Evolutionary conservation across 2,888 invertebrate genomes (phyloP).

Genomic region (Spicauda simplicius): DNA sequence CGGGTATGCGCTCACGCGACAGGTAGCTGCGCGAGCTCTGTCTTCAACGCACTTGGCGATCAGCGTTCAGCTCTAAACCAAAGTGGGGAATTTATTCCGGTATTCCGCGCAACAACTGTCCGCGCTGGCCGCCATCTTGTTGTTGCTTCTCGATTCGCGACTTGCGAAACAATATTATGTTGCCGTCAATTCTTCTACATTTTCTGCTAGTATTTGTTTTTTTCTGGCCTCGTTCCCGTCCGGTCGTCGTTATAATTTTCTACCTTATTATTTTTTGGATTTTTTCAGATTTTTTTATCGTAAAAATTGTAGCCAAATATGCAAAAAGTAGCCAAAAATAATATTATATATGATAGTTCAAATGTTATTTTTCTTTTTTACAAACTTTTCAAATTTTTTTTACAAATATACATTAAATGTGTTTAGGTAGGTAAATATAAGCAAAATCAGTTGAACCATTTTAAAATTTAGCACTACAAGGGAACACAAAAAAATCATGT

Average conservation of each 20-base stretch:
- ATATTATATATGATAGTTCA: too few species aligned
- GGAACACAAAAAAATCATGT: too few species aligned
- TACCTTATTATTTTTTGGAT: not conserved
- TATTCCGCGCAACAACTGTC: conserved; percentile 55
- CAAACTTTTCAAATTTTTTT: too few species aligned
- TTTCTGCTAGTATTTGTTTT: not conserved
- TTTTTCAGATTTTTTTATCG: not conserved
- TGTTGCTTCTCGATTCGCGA: conserved; percentile 23
- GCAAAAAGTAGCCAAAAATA: too few species aligned
- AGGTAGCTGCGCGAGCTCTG: conserved; percentile 48
- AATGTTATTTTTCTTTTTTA: too few species aligned
- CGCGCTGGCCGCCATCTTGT: conserved; percentile 62
- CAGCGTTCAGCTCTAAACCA: conserved; percentile 51
- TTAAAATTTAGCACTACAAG: too few species aligned
- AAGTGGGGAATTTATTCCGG: conserved; percentile 70
- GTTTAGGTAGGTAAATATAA: too few species aligned
- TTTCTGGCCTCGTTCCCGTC: not conserved
- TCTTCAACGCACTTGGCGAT: conserved; percentile 44
- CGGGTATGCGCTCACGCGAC: conserved; percentile 45
- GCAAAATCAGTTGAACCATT: too few species aligned
- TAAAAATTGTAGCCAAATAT: too few species aligned
- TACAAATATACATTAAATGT: too few species aligned
- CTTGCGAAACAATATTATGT: not conserved
- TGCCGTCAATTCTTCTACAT: not conserved
- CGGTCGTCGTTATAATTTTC: not conserved